Conservation (phyloP, 2,888 invertebrate species). For the Drosophila birchii region DNA sequence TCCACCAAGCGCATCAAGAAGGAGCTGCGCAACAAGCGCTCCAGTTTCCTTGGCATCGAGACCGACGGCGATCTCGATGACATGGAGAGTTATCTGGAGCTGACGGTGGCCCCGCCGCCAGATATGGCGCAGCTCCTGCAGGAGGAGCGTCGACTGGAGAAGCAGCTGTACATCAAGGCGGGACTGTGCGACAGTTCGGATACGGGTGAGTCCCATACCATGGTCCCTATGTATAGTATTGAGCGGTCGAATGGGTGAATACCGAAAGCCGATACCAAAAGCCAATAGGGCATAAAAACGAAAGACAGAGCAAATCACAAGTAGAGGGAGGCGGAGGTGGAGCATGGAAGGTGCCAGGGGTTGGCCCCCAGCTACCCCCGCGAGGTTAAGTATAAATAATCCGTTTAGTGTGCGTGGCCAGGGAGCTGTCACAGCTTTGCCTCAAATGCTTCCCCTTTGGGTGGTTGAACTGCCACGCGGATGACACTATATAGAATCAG, state of each 20-base stretch:
- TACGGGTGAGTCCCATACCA: conserved; percentile 83
- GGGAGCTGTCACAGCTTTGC: conserved; percentile 17
- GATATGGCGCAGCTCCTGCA: conserved; percentile 93
- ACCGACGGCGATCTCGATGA: conserved; percentile 87
- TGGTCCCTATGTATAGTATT: neutral
- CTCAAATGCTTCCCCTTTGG: conserved; percentile 12
- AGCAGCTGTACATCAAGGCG: conserved; percentile 90
- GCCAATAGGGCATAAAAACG: conserved; percentile 56
- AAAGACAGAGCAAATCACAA: conserved; percentile 42
- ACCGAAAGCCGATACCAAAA: conserved; percentile 20
- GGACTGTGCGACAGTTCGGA: conserved; percentile 89
- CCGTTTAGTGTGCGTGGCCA: conserved; percentile 72
- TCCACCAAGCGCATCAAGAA: conserved; percentile 94
- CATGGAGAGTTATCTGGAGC: conserved; percentile 89
- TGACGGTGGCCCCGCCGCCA: conserved; percentile 90
- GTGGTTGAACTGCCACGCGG: conserved; percentile 2
- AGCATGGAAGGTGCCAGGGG: conserved; percentile 2
- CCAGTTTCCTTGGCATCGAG: conserved; percentile 94
- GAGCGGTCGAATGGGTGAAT: neutral
- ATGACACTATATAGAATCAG: neutral
- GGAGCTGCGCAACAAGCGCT: conserved; percentile 92
- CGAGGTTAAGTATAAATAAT: conserved; percentile 74
- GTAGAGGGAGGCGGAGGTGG: conserved; percentile 1
- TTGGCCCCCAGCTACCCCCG: conserved; percentile 31
- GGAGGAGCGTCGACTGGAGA: conserved; percentile 91